Percentiles rank a stretch among this genome's conserved stretches.
phyloP scores from a whole-genome alignment of 1,140 invertebrate species.

The Piezodorus guildinii region DNA sequence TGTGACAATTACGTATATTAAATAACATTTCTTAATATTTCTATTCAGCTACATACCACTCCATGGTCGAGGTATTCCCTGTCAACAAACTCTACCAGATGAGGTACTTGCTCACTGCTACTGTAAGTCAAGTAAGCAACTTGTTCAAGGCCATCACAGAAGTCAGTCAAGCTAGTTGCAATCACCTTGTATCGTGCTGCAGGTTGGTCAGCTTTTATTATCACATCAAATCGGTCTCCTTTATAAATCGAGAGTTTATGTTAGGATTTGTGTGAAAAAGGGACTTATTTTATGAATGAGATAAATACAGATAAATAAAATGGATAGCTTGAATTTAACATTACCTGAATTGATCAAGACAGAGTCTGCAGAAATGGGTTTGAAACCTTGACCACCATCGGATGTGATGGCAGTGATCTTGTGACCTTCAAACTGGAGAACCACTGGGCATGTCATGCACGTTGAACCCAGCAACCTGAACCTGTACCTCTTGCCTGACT shows the following conservation, averaged over 20 bases:
- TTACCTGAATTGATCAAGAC: slow-evolving; percentile 29
- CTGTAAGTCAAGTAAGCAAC: neutral
- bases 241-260: no score
- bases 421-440: slow-evolving; percentile 42
- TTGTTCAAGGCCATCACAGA: neutral
- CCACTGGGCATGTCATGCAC: slow-evolving; percentile 40
- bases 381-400: slow-evolving; percentile 35
- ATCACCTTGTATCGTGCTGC: neutral
- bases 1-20: no score
- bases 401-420: slow-evolving; percentile 37
- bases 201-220: neutral
- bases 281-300: no score
- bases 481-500: slow-evolving; percentile 34
- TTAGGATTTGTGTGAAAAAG: no score
- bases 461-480: slow-evolving; percentile 41
- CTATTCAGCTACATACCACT: no score
- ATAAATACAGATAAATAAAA: no score
- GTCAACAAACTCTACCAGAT: no score
- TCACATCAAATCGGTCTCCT: neutral
- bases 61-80: no score
- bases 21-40: no score
- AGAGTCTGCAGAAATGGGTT: slow-evolving; percentile 37
- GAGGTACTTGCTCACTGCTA: no score
- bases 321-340: no score
- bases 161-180: neutral